Conservation (phyloP, 1,140 invertebrate genomes). For the Ceratina japonica region DNA sequence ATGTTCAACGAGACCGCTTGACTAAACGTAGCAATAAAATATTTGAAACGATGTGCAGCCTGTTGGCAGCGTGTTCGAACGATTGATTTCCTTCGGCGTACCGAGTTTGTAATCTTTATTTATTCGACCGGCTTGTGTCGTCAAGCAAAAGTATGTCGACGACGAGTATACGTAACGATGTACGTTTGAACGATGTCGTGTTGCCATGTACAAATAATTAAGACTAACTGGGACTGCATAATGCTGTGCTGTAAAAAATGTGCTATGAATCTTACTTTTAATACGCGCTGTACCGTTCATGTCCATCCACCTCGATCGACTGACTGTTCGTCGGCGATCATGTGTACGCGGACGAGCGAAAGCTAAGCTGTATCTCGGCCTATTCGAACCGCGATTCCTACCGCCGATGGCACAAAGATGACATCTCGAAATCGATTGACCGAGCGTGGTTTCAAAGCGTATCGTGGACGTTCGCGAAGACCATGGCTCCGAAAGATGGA, state of each 20-base stretch:
- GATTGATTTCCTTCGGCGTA: neutral
- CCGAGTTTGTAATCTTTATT: slow-evolving; percentile 22
- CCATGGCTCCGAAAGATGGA: neutral
- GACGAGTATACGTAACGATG: neutral
- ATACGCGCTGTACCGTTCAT: neutral
- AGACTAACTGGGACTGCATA: slow-evolving; percentile 9
- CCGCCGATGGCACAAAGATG: neutral
- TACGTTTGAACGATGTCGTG: slow-evolving; percentile 18
- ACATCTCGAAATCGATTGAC: neutral
- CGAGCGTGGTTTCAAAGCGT: neutral
- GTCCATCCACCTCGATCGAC: neutral
- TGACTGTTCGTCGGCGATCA: too few relatives aligned
- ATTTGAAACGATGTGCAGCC: slow-evolving; percentile 9
- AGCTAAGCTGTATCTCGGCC: neutral
- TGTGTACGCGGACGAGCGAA: too few relatives aligned
- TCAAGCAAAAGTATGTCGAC: neutral
- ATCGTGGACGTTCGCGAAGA: neutral
- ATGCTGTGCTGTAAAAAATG: neutral
- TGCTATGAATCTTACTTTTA: slow-evolving; percentile 26
- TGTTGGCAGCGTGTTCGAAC: slow-evolving; percentile 20
- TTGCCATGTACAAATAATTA: slow-evolving; percentile 38
- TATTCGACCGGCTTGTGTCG: neutral
- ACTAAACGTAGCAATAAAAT: slow-evolving; percentile 37
- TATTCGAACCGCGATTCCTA: slow-evolving; percentile 13
- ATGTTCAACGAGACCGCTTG: slow-evolving; percentile 20